Base-by-base conservation (phyloP, 2,113 vertebrate genomes). In the Cervus canadensis region DNA sequence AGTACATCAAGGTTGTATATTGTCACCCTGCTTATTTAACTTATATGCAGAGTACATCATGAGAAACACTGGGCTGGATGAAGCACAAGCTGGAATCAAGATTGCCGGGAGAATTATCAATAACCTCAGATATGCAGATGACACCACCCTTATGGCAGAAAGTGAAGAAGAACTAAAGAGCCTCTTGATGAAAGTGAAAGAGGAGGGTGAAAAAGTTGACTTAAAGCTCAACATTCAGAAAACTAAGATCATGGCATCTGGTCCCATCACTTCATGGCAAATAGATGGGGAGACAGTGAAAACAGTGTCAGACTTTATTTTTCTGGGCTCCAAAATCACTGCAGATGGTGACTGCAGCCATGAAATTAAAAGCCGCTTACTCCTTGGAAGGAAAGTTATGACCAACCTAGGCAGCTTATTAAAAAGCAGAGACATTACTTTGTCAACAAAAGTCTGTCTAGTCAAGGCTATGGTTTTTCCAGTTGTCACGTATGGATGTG, bases 361-460 rank as follows among this genome's bases (percentile, higher is more conserved):
- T 60, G 28, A 19, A 17, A 67, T 67, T n/a, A n/a, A 67, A 67
- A 67, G 62, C 19, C 0, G 0, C 7, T 67, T 67, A n/a, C 16
- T 67, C 15, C 16, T n/a, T n/a, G 4, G 62, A n/a, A 67, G 33
- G 7, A 67, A 67, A n/a, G 33, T 64, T 19, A 64, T 64, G 7
- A n/a, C 16, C 16, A n/a, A 64, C 33, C 62, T 64, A 64, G 7
- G n/a, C 7, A 67, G 62, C 16, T 4, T n/a, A 67, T 67, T 67
- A 2, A n/a, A 67, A n/a, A 67, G 62, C 62, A 67, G 33, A 67
- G 62, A n/a, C 33, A n/a, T 36, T 71, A 36, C 64, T 71, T 71
- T 71, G 64, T 5, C n/a, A 21, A 36, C n/a, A 21, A 3, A 67
- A 2, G 17, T 71, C n/a, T 0, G 0, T 71, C n/a, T 36, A 2